phyloP scores from a whole-genome alignment of 2,797 vertebrate genomes.

The Pachyuromys duprasi region DNA sequence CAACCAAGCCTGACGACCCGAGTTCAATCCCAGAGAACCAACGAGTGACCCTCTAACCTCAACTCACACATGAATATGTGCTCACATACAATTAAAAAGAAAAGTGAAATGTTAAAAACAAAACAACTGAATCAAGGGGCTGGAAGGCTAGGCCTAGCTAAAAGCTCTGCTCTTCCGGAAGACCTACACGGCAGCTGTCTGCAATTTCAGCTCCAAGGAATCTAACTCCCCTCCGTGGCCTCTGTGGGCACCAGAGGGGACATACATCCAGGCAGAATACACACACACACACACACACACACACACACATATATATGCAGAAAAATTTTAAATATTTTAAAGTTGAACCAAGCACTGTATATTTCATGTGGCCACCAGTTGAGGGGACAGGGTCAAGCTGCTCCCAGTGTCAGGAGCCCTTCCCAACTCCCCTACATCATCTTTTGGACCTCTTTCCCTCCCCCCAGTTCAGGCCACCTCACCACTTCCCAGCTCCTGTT shows the following conservation, averaged over 20 bases:
- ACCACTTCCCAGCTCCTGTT: conserved; percentile 43
- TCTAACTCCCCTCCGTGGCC: neutral
- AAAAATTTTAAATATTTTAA: neutral
- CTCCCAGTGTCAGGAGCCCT: neutral
- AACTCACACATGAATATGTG: neutral
- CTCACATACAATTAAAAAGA: neutral
- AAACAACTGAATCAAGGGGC: neutral
- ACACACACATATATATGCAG: neutral
- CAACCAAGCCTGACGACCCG: neutral
- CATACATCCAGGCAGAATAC: neutral
- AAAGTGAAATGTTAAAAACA: too few species aligned
- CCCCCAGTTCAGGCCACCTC: conserved; percentile 32
- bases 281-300: neutral
- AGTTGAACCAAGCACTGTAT: neutral
- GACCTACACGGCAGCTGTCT: neutral
- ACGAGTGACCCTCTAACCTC: neutral
- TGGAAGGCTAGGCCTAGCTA: neutral
- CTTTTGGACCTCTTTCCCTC: neutral
- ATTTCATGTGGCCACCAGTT: neutral
- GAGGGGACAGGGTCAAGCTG: neutral
- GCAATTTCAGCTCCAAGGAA: neutral
- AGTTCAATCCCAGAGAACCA: neutral
- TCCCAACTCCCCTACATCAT: neutral
- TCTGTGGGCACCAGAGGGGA: neutral
- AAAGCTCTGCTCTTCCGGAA: neutral